Conservation (phyloP, 2,113 vertebrate species). For the Mungos mungo region DNA sequence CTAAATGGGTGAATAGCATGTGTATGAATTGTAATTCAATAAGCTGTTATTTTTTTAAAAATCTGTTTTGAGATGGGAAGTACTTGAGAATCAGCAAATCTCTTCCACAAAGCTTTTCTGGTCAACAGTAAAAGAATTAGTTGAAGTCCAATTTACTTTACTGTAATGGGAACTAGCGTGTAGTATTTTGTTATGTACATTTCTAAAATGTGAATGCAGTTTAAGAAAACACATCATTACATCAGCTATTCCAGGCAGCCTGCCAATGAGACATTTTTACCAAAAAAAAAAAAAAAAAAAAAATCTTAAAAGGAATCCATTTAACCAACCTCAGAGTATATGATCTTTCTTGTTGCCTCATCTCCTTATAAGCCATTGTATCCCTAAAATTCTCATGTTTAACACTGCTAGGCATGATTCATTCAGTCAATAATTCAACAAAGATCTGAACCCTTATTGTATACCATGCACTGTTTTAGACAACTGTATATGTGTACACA, state of each 20-base stretch:
- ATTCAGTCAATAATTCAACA: neutral
- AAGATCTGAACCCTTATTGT: neutral
- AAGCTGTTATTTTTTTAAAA: neutral
- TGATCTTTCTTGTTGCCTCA: neutral
- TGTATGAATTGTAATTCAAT: conserved; percentile 4
- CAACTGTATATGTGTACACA: neutral
- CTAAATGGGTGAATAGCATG: conserved; percentile 2
- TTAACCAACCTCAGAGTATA: conserved; percentile 20
- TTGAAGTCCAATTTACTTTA: conserved; percentile 45
- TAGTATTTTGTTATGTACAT: conserved; percentile 57
- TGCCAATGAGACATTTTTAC: conserved; percentile 48
- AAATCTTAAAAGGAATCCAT: conserved; percentile 34
- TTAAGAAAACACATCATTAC: conserved; percentile 63
- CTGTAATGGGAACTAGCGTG: conserved; percentile 56
- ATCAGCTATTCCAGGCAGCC: conserved; percentile 72
- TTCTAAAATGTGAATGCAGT: conserved; percentile 59
- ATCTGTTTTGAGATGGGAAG: conserved; percentile 28
- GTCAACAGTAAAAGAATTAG: conserved; percentile 37
- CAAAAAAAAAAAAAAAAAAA: neutral
- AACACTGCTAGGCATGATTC: neutral
- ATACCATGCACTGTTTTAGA: neutral
- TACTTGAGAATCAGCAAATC: conserved; percentile 23
- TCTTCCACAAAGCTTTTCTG: conserved; percentile 52
- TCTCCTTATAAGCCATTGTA: neutral
- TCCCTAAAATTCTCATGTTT: neutral